Conservation (phyloP, 2,113 vertebrate genomes). For the Melanostigma gelatinosum region DNA sequence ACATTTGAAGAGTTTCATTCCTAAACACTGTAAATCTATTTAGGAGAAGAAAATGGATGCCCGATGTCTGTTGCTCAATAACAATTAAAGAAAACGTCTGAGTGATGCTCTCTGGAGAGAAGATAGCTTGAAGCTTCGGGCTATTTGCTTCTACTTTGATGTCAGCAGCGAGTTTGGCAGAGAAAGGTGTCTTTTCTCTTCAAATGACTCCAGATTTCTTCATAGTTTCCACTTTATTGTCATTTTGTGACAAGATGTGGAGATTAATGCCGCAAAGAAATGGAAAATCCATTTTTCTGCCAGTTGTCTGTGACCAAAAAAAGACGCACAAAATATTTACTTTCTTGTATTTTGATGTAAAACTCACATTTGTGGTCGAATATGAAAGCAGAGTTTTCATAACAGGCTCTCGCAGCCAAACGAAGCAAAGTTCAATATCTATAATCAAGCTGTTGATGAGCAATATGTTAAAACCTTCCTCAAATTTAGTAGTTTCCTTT, state of each 20-base stretch:
- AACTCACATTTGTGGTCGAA: neutral
- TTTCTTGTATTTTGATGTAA: neutral
- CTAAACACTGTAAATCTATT: conserved; percentile 60
- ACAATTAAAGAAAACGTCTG: conserved; percentile 23
- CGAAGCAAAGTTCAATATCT: too few relatives aligned
- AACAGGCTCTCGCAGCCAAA: too few relatives aligned
- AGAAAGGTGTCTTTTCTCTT: conserved; percentile 7
- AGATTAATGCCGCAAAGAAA: neutral
- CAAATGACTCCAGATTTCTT: neutral
- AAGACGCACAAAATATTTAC: neutral
- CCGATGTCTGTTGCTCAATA: conserved; percentile 37
- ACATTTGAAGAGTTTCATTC: conserved; percentile 35
- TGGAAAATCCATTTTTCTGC: neutral
- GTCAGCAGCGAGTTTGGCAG: neutral
- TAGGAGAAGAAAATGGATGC: conserved; percentile 59
- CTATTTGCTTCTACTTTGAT: neutral
- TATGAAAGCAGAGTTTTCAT: neutral
- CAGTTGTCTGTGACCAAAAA: neutral
- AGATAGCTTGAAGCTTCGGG: neutral
- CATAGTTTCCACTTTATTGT: too few relatives aligned
- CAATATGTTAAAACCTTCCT: too few relatives aligned
- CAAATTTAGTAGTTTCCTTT: too few relatives aligned
- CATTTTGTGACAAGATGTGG: too few relatives aligned
- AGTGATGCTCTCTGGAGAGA: neutral
- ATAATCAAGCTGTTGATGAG: too few relatives aligned